A percentile compares a stretch with the other conserved stretches of the same genome.
These are phyloP conservation scores for Alces alces DNA, from an alignment of 2,113 vertebrate species.

Conservation along the genomic window DNA sequence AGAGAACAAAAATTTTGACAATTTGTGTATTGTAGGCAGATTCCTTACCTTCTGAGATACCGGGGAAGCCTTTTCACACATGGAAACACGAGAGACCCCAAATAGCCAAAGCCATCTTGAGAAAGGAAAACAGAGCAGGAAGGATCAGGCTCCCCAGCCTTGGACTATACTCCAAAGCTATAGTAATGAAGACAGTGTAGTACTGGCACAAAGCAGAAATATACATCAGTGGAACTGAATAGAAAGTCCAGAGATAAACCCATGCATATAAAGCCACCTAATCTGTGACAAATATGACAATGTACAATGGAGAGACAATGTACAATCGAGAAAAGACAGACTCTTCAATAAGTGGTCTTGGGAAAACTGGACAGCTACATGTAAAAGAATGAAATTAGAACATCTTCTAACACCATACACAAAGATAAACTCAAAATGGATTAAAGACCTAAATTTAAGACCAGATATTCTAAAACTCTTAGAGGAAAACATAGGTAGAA, in stretches of 20 bases:
- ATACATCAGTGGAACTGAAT: not conserved
- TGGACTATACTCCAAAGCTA: not conserved
- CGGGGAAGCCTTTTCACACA: not conserved
- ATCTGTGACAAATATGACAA: not conserved
- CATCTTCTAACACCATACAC: not conserved
- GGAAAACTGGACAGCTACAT: not conserved
- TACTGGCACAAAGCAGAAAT: not conserved
- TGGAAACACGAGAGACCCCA: not conserved
- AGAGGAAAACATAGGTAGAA: not conserved
- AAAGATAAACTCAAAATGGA: not conserved
- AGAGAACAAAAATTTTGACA: not conserved
- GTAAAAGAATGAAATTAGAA: not conserved
- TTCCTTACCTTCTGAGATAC: not conserved
- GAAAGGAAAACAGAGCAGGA: not conserved
- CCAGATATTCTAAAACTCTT: not conserved
- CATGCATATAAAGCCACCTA: not conserved
- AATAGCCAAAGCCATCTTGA: not conserved
- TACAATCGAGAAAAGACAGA: not conserved
- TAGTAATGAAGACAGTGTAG: not conserved
- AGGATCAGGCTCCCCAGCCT: not conserved
- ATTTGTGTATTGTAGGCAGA: not conserved
- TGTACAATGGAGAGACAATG: not conserved
- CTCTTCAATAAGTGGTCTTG: not conserved
- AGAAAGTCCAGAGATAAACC: not conserved
- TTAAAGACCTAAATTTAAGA: not conserved